Conservation (phyloP, 1,140 invertebrate genomes). For the Monomorium pharaonis region DNA sequence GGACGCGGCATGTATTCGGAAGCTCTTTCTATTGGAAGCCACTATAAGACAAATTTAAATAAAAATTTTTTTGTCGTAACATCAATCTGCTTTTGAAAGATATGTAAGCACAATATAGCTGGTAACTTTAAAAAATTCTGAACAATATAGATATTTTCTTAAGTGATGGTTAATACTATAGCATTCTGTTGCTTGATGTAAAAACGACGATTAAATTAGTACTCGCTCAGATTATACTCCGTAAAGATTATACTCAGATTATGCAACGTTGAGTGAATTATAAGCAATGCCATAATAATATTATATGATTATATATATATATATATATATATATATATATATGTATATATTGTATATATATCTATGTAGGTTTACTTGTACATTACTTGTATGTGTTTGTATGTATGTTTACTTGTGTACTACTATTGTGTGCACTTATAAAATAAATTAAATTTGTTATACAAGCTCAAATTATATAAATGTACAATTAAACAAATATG, state of each 20-base stretch:
- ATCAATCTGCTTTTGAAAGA: constrained; percentile 50
- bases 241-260: too few relatives aligned
- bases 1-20: too few relatives aligned
- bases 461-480: background rate
- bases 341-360: too few relatives aligned
- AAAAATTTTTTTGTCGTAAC: background rate
- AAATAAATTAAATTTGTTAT: background rate
- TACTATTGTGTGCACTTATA: too few relatives aligned
- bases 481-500: background rate
- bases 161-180: constrained; percentile 68
- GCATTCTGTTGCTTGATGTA: constrained; percentile 40
- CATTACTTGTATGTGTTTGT: too few relatives aligned
- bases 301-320: too few relatives aligned
- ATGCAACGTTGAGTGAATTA: constrained; percentile 59
- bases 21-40: too few relatives aligned
- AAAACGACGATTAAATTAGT: constrained; percentile 73
- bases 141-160: constrained; percentile 73
- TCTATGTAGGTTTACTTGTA: too few relatives aligned
- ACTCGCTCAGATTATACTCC: constrained; percentile 66
- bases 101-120: constrained; percentile 59
- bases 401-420: too few relatives aligned
- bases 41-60: too few relatives aligned
- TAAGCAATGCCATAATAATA: background rate
- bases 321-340: too few relatives aligned
- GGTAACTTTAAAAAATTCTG: constrained; percentile 70